Percentiles rank a stretch among this genome's conserved stretches.
phyloP scores from a whole-genome alignment of 2,797 vertebrate genomes.

The Diplodus puntazzo region DNA sequence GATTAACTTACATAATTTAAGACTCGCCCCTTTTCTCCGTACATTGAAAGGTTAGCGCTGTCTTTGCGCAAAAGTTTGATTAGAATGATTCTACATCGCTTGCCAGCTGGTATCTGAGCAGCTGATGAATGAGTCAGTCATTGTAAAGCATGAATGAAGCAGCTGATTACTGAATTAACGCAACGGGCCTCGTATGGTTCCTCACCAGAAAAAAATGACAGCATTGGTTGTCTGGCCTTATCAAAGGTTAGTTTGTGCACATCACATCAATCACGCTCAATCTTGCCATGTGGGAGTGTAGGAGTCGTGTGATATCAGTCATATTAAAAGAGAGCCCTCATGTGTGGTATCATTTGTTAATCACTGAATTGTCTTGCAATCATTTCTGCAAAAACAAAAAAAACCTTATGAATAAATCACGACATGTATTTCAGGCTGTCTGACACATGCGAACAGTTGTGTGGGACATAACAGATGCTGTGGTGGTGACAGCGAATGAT shows the following conservation, averaged over 20 bases:
- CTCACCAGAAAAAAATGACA: neutral
- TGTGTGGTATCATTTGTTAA: conserved; percentile 1
- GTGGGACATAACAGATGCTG: conserved; percentile 38
- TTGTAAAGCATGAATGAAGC: conserved; percentile 18
- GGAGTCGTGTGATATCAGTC: neutral
- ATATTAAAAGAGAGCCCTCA: conserved; percentile 1
- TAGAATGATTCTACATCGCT: neutral
- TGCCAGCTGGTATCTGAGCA: conserved; percentile 1
- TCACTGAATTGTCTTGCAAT: conserved; percentile 18
- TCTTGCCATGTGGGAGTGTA: neutral
- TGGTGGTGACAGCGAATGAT: conserved; percentile 18
- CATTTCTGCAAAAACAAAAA: conserved; percentile 28
- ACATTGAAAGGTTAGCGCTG: no score
- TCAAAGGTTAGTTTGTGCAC: neutral
- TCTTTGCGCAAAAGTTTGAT: no score
- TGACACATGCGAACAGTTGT: conserved; percentile 39
- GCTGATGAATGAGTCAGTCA: conserved; percentile 9
- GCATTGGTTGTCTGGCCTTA: neutral
- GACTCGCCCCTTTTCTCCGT: no score
- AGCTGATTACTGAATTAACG: neutral
- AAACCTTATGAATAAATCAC: conserved; percentile 33
- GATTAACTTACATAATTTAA: no score
- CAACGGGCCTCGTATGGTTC: neutral
- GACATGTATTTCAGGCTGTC: conserved; percentile 7
- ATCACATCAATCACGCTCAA: neutral